Evolutionary conservation across 2,888 invertebrate genomes (phyloP).

Genomic region (Tachina grossa): DNA sequence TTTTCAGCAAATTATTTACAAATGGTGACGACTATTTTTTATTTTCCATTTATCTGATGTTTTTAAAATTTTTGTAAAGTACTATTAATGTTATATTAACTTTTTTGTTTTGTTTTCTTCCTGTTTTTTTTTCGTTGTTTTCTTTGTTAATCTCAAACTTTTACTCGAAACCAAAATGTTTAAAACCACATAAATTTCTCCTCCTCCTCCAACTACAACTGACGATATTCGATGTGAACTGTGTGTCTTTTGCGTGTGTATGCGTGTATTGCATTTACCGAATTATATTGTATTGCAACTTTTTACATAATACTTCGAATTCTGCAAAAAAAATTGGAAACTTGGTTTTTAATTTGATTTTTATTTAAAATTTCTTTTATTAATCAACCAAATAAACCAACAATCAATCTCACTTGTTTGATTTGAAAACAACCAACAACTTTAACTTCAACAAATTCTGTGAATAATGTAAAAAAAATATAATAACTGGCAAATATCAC

Average conservation of each 20-base stretch:
- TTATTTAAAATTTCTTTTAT: constrained; percentile 27
- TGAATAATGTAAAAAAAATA: constrained; percentile 1
- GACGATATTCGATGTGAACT: constrained; percentile 46
- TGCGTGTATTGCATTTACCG: constrained; percentile 13
- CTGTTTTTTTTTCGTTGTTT: constrained; percentile 59
- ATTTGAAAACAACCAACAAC: constrained; percentile 16
- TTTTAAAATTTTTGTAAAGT: constrained; percentile 6
- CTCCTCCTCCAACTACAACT: constrained; percentile 16
- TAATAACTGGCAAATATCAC: constrained; percentile 11
- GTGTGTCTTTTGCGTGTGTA: constrained; percentile 30
- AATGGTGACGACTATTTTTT: background rate
- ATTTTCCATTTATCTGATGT: constrained; percentile 39
- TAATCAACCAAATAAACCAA: constrained; percentile 14
- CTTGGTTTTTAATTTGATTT: constrained; percentile 18
- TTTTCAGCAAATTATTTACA: constrained; percentile 14
- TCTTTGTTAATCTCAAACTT: constrained; percentile 52
- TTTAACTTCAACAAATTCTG: constrained; percentile 34
- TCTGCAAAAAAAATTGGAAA: constrained; percentile 14
- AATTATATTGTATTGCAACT: constrained; percentile 18
- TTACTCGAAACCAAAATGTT: constrained; percentile 24
- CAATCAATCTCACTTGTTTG: constrained; percentile 8
- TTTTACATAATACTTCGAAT: constrained; percentile 1
- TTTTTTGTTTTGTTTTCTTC: constrained; percentile 66
- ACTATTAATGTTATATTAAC: constrained; percentile 56
- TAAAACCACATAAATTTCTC: constrained; percentile 18